These are phyloP conservation scores for Drosophila birchii DNA, from an alignment of 2,888 invertebrate genomes.

Conservation along the genomic window DNA sequence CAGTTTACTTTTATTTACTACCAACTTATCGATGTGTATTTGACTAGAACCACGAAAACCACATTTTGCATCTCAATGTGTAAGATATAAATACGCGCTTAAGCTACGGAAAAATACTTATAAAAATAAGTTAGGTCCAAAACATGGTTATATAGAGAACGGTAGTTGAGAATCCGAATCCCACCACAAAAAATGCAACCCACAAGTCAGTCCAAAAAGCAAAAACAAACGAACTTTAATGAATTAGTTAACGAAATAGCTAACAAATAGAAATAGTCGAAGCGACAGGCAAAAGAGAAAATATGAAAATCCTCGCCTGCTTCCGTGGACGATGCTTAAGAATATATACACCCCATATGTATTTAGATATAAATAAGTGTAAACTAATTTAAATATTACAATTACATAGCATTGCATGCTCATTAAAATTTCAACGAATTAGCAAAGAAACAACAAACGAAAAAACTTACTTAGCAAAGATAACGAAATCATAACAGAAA, in stretches of 20 bases:
- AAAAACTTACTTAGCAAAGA: conserved; percentile 61
- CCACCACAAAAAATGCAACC: conserved; percentile 74
- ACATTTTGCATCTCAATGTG: conserved; percentile 59
- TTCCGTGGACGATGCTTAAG: conserved; percentile 44
- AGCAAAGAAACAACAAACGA: conserved; percentile 65
- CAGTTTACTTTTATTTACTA: conserved; percentile 48
- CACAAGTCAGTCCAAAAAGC: conserved; percentile 70
- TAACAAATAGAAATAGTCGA: conserved; percentile 24
- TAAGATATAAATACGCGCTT: conserved; percentile 49
- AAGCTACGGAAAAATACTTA: conserved; percentile 48
- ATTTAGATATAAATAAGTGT: conserved; percentile 40
- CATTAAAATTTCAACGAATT: conserved; percentile 74
- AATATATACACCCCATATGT: conserved; percentile 49
- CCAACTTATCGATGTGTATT: conserved; percentile 63
- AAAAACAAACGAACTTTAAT: conserved; percentile 20
- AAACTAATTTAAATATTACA: conserved; percentile 28
- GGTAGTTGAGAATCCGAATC: conserved; percentile 66
- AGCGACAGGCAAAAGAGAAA: conserved; percentile 35
- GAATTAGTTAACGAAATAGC: conserved; percentile 23
- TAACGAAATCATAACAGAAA: conserved; percentile 20
- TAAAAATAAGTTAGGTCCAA: conserved; percentile 32
- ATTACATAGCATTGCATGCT: conserved; percentile 58
- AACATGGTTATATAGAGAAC: conserved; percentile 30
- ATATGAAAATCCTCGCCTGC: conserved; percentile 25
- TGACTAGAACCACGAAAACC: conserved; percentile 34